phyloP scores from a whole-genome alignment of 2,113 vertebrate species.

The Myrmecophaga tridactyla region DNA sequence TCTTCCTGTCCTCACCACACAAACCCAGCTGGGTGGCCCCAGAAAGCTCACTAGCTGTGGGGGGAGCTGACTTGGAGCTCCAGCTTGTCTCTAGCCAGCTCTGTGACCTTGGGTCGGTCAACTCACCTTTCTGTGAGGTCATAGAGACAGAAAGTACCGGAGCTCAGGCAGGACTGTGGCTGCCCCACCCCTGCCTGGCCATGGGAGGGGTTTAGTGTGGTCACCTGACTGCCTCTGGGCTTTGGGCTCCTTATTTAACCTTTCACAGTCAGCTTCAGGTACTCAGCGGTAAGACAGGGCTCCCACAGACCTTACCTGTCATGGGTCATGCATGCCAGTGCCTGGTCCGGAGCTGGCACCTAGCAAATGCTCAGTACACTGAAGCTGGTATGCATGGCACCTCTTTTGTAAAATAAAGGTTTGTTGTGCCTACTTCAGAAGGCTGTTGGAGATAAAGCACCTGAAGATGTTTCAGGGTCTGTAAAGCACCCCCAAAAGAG shows the following conservation, averaged over 20 bases:
- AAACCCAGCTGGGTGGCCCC: not conserved
- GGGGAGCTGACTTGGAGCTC: not conserved
- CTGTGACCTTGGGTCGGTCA: not conserved
- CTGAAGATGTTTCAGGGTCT: not conserved
- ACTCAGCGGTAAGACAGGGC: not conserved
- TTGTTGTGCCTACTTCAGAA: not conserved
- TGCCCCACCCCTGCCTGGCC: not conserved
- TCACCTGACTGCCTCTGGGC: not conserved
- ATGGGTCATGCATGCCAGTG: fast-evolving
- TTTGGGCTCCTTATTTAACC: not conserved
- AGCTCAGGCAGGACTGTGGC: not conserved
- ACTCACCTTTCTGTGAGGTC: not conserved
- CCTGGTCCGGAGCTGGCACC: not conserved
- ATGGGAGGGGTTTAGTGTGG: too few relatives aligned
- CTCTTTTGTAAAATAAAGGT: not conserved
- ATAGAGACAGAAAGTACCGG: not conserved
- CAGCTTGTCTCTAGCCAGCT: not conserved
- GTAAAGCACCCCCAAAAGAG: not conserved
- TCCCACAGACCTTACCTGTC: not conserved
- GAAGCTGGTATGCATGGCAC: not conserved
- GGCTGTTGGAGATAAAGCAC: not conserved
- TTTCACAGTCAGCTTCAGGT: not conserved
- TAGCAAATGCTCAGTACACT: not conserved
- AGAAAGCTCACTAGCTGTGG: not conserved
- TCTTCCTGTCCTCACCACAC: not conserved